These are phyloP conservation scores for Heliconius nattereri DNA, from an alignment of 1,140 invertebrate species.

Conservation along the genomic window DNA sequence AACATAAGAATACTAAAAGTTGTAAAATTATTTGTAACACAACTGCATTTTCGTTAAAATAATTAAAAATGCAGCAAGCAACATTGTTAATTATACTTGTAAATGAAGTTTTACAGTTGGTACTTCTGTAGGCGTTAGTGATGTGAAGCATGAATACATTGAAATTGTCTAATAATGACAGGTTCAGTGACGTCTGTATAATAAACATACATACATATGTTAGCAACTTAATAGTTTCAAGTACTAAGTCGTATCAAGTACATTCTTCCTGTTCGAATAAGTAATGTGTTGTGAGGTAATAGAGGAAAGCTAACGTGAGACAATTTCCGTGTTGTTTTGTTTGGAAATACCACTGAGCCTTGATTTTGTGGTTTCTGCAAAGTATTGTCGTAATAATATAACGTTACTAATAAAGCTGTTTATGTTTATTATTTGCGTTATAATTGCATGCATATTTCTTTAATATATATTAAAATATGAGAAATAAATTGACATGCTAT, in stretches of 20 bases:
- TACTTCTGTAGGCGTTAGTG: conserved; percentile 40
- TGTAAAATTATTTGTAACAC: background rate
- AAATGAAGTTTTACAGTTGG: conserved; percentile 42
- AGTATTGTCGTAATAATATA: conserved; percentile 2
- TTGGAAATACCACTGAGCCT: conserved; percentile 32
- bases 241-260: conserved; percentile 37
- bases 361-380: conserved; percentile 39
- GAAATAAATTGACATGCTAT: background rate
- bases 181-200: conserved; percentile 17
- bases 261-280: conserved; percentile 53
- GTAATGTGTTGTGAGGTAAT: conserved; percentile 48
- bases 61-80: conserved; percentile 38
- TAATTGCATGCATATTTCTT: background rate
- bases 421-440: background rate
- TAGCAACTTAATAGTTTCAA: conserved; percentile 27
- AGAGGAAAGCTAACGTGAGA: conserved; percentile 47
- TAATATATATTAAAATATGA: background rate
- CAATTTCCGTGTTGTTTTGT: conserved; percentile 50
- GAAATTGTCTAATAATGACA: conserved; percentile 40
- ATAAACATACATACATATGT: conserved; percentile 16
- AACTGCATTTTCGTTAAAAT: conserved; percentile 39
- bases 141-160: conserved; percentile 42
- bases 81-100: conserved; percentile 42
- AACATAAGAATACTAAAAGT: background rate
- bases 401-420: background rate